phyloP scores from a whole-genome alignment of 2,797 vertebrate genomes.

The Cottoperca gobio region DNA sequence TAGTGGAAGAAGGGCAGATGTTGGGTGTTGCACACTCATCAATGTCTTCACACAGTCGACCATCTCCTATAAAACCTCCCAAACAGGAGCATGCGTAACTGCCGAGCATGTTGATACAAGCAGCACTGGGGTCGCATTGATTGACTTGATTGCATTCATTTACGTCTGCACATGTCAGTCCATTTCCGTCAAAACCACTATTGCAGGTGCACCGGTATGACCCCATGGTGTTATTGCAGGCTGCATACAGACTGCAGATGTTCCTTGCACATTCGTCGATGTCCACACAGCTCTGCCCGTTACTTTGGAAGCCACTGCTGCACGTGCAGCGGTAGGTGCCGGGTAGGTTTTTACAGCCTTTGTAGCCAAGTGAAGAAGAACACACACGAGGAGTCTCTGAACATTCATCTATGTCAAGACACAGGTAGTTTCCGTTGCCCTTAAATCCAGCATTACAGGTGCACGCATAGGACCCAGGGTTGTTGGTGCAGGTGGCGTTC shows the following conservation, averaged over 20 bases:
- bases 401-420: constrained; percentile 88
- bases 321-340: constrained; percentile 85
- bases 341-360: constrained; percentile 85
- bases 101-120: constrained; percentile 85
- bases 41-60: constrained; percentile 80
- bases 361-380: constrained; percentile 78
- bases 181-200: constrained; percentile 85
- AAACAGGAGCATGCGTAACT: constrained; percentile 84
- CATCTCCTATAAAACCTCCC: constrained; percentile 82
- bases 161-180: constrained; percentile 83
- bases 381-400: constrained; percentile 83
- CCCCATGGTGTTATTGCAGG: constrained; percentile 82
- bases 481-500: constrained; percentile 89
- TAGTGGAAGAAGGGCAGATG: constrained; percentile 77
- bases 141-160: constrained; percentile 84
- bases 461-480: constrained; percentile 85
- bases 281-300: constrained; percentile 82
- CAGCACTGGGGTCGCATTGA: constrained; percentile 77
- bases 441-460: constrained; percentile 87
- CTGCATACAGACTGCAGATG: constrained; percentile 82
- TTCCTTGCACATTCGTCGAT: constrained; percentile 83
- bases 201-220: constrained; percentile 84
- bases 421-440: constrained; percentile 90
- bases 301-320: constrained; percentile 82
- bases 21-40: constrained; percentile 79